phyloP scores from a whole-genome alignment of 2,888 invertebrate species.

The Atherix ibis region DNA sequence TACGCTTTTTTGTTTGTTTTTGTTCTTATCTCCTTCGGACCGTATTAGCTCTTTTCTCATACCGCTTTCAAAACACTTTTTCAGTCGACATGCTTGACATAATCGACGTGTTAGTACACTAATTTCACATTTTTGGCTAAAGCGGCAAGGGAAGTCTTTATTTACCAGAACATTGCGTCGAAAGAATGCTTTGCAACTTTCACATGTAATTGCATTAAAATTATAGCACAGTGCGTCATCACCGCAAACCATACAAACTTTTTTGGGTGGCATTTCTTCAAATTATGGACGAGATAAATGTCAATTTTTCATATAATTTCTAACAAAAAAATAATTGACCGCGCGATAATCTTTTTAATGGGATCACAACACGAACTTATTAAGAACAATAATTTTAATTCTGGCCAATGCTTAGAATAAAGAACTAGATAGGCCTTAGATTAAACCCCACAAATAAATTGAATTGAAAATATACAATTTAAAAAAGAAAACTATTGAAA shows the following conservation, averaged over 20 bases:
- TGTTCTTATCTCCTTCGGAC: conserved; percentile 84
- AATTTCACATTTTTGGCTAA: conserved; percentile 78
- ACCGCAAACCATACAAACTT: conserved; percentile 82
- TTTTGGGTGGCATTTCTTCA: conserved; percentile 30
- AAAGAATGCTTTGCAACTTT: conserved; percentile 96
- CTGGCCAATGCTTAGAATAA: no score
- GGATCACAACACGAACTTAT: no score
- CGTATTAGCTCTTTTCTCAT: conserved; percentile 98
- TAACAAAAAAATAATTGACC: no score
- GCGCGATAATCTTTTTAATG: no score
- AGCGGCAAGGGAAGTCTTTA: conserved; percentile 87
- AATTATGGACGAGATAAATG: no score
- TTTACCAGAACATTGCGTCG: conserved; percentile 80
- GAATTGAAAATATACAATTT: no score
- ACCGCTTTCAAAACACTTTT: conserved; percentile 83
- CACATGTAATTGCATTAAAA: conserved; percentile 86
- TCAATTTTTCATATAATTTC: no score
- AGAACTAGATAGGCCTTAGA: no score
- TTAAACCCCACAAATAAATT: no score
- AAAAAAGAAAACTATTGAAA: no score
- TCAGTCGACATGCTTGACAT: conserved; percentile 88
- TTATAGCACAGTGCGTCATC: conserved; percentile 93
- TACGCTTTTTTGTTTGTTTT: conserved; percentile 71
- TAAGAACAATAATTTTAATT: no score
- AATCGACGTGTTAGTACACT: conserved; percentile 84